Conservation (phyloP, 2,888 invertebrate species). For the Himalopsyche japonica region DNA sequence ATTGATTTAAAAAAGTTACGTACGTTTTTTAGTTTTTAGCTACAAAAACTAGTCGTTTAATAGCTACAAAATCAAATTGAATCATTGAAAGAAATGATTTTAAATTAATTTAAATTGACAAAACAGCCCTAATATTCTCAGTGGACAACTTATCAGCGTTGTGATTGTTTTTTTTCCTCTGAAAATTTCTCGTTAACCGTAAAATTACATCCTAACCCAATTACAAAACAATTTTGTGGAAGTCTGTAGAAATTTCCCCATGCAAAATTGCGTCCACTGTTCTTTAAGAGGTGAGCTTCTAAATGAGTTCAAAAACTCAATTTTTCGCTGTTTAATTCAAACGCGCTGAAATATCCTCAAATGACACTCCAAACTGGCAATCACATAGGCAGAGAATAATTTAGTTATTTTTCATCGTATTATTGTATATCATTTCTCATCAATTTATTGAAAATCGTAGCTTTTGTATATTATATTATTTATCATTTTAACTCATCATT, state of each 20-base stretch:
- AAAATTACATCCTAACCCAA: background rate
- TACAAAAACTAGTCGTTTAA: too few relatives aligned
- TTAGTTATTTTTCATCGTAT: too few relatives aligned
- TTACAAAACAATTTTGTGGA: background rate
- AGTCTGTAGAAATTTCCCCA: background rate
- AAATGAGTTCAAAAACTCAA: background rate
- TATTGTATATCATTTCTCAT: too few relatives aligned
- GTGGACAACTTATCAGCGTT: background rate
- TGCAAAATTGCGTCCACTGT: background rate
- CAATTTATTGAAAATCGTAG: too few relatives aligned
- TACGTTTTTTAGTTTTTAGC: too few relatives aligned
- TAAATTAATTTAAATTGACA: background rate
- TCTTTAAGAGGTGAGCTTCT: background rate
- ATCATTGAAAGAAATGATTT: background rate
- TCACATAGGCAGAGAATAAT: too few relatives aligned
- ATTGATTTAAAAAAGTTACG: too few relatives aligned
- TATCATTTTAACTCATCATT: too few relatives aligned
- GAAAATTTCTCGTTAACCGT: background rate
- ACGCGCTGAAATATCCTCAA: background rate
- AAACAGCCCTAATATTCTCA: background rate
- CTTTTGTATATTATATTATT: too few relatives aligned
- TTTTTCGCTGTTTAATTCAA: too few relatives aligned
- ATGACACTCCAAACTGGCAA: background rate
- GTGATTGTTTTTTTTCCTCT: background rate
- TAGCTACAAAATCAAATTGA: too few relatives aligned